phyloP scores from a whole-genome alignment of 2,113 vertebrate species.

The Elgaria multicarinata region DNA sequence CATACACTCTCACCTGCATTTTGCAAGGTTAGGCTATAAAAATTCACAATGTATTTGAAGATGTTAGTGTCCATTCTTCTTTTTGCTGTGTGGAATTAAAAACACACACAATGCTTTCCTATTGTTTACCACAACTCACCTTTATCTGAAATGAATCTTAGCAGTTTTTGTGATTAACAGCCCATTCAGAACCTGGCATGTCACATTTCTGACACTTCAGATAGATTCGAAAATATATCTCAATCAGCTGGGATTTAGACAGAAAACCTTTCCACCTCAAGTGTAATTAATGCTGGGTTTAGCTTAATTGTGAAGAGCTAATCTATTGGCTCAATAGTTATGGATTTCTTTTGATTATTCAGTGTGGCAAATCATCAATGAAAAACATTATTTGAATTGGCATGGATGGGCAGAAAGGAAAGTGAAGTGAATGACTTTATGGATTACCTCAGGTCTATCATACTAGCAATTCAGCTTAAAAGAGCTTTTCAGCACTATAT shows the following conservation, averaged over 20 bases:
- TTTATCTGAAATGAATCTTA: conserved; percentile 37
- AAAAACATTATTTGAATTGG: conserved; percentile 67
- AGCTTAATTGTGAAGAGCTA: conserved; percentile 60
- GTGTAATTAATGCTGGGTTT: conserved; percentile 64
- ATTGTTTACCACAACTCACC: conserved; percentile 47
- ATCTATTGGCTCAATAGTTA: conserved; percentile 65
- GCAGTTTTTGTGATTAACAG: conserved; percentile 24
- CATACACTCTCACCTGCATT: background rate
- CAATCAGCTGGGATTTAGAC: conserved; percentile 49
- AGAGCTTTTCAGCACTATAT: conserved; percentile 36
- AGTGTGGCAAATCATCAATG: conserved; percentile 62
- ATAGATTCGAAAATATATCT: conserved; percentile 39
- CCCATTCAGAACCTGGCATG: conserved; percentile 19
- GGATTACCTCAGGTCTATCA: conserved; percentile 49
- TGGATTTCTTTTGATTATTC: conserved; percentile 68
- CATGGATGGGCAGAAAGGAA: conserved; percentile 48
- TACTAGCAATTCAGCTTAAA: conserved; percentile 44
- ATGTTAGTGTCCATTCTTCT: background rate
- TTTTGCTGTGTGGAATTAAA: conserved; percentile 45
- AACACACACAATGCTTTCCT: conserved; percentile 57
- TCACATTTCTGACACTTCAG: conserved; percentile 5
- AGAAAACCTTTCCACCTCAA: conserved; percentile 37
- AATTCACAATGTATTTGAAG: background rate
- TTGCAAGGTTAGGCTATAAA: background rate
- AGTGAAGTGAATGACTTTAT: conserved; percentile 63